Evolutionary conservation across 2,797 vertebrate species (phyloP).

Genomic region (Ispidina picta): DNA sequence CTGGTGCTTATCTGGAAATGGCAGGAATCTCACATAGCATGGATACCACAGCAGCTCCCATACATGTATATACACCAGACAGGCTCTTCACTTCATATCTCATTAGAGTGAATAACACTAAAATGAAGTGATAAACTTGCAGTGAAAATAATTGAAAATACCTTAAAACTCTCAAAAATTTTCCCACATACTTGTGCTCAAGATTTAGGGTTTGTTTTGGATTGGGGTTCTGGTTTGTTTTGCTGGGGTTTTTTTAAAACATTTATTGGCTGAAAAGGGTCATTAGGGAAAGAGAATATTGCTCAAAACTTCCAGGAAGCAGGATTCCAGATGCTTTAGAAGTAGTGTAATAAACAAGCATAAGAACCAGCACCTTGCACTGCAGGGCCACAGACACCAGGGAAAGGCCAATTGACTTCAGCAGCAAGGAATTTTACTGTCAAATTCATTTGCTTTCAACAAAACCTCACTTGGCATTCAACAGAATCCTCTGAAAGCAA

Average conservation of each 20-base stretch:
- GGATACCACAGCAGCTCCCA: not conserved
- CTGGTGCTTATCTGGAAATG: conserved; percentile 35
- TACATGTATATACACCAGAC: not conserved
- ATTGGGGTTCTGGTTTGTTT: no score
- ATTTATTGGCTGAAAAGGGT: not conserved
- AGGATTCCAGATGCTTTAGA: conserved; percentile 7
- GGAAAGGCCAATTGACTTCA: not conserved
- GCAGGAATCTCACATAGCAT: not conserved
- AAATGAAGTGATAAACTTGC: not conserved
- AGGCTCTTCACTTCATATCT: not conserved
- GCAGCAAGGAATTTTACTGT: not conserved
- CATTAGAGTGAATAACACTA: not conserved
- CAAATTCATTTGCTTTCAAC: conserved; percentile 16
- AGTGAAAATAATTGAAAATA: not conserved
- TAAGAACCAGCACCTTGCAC: not conserved
- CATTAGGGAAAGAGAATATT: not conserved
- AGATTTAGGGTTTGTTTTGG: not conserved
- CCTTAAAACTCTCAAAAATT: not conserved
- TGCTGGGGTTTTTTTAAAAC: not conserved
- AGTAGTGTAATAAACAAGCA: not conserved
- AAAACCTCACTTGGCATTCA: conserved; percentile 5
- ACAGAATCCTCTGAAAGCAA: not conserved
- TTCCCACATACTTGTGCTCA: not conserved
- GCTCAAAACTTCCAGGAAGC: not conserved
- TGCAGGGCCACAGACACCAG: not conserved